A percentile compares a stretch with the other conserved stretches of the same genome.
phyloP scores from a whole-genome alignment of 2,113 vertebrate genomes.

The Scophthalmus maximus region DNA sequence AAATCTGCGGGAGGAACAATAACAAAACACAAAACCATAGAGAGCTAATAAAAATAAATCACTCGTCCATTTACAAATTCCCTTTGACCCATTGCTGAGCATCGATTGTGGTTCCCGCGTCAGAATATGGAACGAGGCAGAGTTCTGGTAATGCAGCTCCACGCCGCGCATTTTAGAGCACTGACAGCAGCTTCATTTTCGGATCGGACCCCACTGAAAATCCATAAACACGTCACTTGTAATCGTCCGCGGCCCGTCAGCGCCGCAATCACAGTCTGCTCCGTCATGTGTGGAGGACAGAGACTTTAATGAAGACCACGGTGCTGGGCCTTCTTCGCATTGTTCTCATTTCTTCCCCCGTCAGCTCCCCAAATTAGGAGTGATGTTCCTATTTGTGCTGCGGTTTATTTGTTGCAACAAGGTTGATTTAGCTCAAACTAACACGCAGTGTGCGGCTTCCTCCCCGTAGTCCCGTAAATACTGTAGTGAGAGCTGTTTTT shows the following conservation, averaged over 20 bases:
- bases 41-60: constrained; percentile 67
- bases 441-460: constrained; percentile 40
- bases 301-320: constrained; percentile 71
- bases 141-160: constrained; percentile 43
- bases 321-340: constrained; percentile 53
- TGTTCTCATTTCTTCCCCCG: constrained; percentile 79
- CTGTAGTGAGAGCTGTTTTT: constrained; percentile 31
- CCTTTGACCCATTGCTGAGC: constrained; percentile 47
- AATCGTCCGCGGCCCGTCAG: constrained; percentile 69
- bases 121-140: constrained; percentile 29
- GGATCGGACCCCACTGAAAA: constrained; percentile 57
- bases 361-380: constrained; percentile 80
- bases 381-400: constrained; percentile 76
- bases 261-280: constrained; percentile 64
- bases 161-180: constrained; percentile 35
- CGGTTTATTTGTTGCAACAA: constrained; percentile 73
- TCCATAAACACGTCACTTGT: constrained; percentile 74
- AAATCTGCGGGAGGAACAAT: constrained; percentile 58
- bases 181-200: constrained; percentile 61
- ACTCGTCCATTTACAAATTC: constrained; percentile 51
- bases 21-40: constrained; percentile 50
- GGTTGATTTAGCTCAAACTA: constrained; percentile 71
- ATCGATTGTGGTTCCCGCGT: constrained; percentile 41
- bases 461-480: constrained; percentile 51
- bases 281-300: constrained; percentile 70